phyloP scores from a whole-genome alignment of 64 coral and sea anemone genomes.

The Catalaphyllia jardinei region DNA sequence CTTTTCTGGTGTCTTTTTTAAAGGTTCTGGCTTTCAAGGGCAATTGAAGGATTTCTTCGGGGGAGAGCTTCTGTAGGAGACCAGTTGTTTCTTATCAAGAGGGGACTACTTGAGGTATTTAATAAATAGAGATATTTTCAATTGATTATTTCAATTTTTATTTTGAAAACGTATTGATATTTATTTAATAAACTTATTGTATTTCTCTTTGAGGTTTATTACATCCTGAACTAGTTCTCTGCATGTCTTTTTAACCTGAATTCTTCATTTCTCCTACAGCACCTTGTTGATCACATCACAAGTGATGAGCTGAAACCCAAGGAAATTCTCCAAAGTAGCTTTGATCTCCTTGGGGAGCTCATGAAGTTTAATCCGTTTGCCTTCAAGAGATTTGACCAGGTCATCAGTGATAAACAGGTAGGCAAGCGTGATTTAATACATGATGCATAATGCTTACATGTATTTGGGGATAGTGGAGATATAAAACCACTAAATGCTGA shows the following conservation, averaged over 20 bases:
- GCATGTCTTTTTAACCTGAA: background rate
- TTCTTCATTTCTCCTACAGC: slow-evolving; percentile 36
- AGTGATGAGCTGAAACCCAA: slow-evolving; percentile 87
- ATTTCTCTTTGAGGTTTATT: no score
- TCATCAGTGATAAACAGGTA: slow-evolving; percentile 86
- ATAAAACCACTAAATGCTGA: no score
- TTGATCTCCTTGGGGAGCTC: slow-evolving; percentile 95
- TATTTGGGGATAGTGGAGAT: no score
- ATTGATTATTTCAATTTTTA: no score
- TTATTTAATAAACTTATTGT: no score
- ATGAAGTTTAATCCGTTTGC: slow-evolving; percentile 99
- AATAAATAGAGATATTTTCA: no score
- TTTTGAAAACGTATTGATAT: no score
- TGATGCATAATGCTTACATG: no score
- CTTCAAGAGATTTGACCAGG: slow-evolving; percentile 90
- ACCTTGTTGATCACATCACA: slow-evolving; percentile 95
- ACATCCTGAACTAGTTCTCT: no score
- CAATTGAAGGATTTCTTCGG: slow-evolving; percentile 94
- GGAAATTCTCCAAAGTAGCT: slow-evolving; percentile 97
- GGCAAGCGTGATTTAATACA: background rate
- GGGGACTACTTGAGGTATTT: slow-evolving; percentile 86
- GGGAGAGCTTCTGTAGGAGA: slow-evolving; percentile 91
- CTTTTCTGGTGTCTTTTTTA: background rate
- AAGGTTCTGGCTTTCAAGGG: slow-evolving; percentile 96
- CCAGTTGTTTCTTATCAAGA: slow-evolving; percentile 98